phyloP scores from a whole-genome alignment of 1,140 invertebrate species.

The Drosophila arawakana region DNA sequence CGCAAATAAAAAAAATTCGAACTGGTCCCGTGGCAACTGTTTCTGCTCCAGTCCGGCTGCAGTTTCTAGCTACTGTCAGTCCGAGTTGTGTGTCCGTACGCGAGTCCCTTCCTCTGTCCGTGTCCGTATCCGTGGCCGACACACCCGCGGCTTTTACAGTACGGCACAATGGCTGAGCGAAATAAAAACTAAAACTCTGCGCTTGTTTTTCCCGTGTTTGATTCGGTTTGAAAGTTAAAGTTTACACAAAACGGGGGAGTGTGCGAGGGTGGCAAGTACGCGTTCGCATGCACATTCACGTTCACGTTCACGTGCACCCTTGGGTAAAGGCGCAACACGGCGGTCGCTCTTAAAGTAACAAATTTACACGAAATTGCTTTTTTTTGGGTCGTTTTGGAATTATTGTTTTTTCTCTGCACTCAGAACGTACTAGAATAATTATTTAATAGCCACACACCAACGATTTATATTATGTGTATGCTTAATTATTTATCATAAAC shows the following conservation, averaged over 20 bases:
- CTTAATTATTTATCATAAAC: background rate
- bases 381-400: background rate
- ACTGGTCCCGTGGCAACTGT: slow-evolving; percentile 53
- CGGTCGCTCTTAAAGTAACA: slow-evolving; percentile 29
- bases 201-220: slow-evolving; percentile 64
- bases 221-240: slow-evolving; percentile 43
- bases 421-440: slow-evolving; percentile 7
- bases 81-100: background rate
- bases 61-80: slow-evolving; percentile 32
- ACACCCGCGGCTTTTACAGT: slow-evolving; percentile 65
- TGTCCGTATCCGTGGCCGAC: slow-evolving; percentile 47
- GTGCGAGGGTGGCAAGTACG: slow-evolving; percentile 2
- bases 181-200: slow-evolving; percentile 69
- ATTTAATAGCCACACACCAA: slow-evolving; percentile 2
- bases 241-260: slow-evolving; percentile 19
- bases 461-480: background rate
- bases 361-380: slow-evolving; percentile 15
- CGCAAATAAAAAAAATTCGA: slow-evolving; percentile 46
- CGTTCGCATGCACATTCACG: slow-evolving; percentile 6
- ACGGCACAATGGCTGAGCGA: slow-evolving; percentile 31
- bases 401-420: slow-evolving; percentile 1
- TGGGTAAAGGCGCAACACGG: slow-evolving; percentile 45
- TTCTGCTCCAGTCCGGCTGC: background rate
- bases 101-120: slow-evolving; percentile 17
- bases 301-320: slow-evolving; percentile 23